phyloP scores from a whole-genome alignment of 2,113 vertebrate species.

The Phyllopteryx taeniolatus region DNA sequence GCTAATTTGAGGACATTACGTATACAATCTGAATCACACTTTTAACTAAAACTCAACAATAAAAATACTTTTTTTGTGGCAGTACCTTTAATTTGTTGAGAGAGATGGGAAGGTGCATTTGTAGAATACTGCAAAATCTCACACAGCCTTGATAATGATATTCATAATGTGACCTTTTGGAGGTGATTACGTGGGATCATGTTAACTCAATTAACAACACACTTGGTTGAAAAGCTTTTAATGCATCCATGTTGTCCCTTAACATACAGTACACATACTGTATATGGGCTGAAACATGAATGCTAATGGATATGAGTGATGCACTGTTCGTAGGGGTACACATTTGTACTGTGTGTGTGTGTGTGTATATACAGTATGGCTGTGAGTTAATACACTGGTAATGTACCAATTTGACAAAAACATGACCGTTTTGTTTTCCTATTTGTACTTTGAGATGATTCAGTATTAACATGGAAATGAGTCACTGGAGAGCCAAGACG shows the following conservation, averaged over 20 bases:
- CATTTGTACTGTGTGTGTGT: background rate
- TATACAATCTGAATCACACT: too few relatives aligned
- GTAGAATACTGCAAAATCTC: background rate
- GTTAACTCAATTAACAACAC: slow-evolving; percentile 24
- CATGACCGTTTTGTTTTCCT: slow-evolving; percentile 31
- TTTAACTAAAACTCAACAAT: too few relatives aligned
- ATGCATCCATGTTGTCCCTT: background rate
- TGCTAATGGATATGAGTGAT: background rate
- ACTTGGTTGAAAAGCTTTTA: background rate
- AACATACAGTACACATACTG: slow-evolving; percentile 2
- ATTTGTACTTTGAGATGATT: slow-evolving; percentile 39
- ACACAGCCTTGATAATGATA: slow-evolving; percentile 15
- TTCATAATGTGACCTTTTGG: slow-evolving; percentile 18
- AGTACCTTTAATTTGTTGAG: background rate
- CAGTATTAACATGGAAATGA: slow-evolving; percentile 40
- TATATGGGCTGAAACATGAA: background rate
- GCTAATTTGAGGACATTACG: too few relatives aligned
- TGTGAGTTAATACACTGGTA: slow-evolving; percentile 31
- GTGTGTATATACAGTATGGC: background rate
- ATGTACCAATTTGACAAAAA: slow-evolving; percentile 50
- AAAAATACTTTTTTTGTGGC: background rate
- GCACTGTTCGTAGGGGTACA: background rate
- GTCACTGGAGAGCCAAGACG: slow-evolving; percentile 36
- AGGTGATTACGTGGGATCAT: slow-evolving; percentile 6
- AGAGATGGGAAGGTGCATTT: background rate